Percentiles rank a stretch among this genome's conserved stretches.
phyloP scores from a whole-genome alignment of 2,888 invertebrate species.

The Drosophila rellima region DNA sequence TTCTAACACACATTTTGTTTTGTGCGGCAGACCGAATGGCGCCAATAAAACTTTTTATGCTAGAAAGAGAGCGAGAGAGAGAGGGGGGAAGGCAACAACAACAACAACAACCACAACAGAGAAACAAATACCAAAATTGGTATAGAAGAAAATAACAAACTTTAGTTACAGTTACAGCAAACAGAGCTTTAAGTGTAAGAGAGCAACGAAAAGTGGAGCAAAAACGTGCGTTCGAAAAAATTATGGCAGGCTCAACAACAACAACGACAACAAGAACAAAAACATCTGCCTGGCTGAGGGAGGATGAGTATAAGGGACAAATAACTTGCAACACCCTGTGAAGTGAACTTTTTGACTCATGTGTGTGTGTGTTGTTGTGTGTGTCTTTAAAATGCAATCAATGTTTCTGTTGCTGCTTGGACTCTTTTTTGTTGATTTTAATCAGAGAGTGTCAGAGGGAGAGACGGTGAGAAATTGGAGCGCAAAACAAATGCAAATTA shows the following conservation, averaged over 20 bases:
- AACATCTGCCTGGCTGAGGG: neutral
- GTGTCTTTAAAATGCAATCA: conserved; percentile 29
- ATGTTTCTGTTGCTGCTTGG: conserved; percentile 23
- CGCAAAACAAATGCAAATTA: conserved; percentile 55
- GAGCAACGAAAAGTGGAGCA: conserved; percentile 29
- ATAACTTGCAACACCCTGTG: neutral
- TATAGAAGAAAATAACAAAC: conserved; percentile 23
- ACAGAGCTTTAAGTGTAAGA: conserved; percentile 34
- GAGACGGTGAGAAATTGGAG: neutral
- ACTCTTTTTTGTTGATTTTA: conserved; percentile 50
- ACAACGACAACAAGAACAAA: neutral
- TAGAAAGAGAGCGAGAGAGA: neutral
- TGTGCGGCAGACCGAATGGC: conserved; percentile 74
- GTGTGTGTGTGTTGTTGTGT: conserved; percentile 10
- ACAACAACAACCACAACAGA: conserved; percentile 2
- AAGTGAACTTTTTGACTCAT: conserved; percentile 6
- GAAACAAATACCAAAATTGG: conserved; percentile 26
- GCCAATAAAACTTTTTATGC: conserved; percentile 74
- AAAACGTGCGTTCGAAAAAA: conserved; percentile 46
- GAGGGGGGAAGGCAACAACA: neutral
- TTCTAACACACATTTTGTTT: conserved; percentile 50
- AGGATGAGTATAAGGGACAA: neutral
- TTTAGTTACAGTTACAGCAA: conserved; percentile 37
- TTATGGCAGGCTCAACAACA: conserved; percentile 29
- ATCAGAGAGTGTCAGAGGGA: conserved; percentile 46